A percentile compares a stretch with the other conserved stretches of the same genome.
Conservation (phyloP, 2,113 vertebrate species). For the Sminthopsis crassicaudata region DNA sequence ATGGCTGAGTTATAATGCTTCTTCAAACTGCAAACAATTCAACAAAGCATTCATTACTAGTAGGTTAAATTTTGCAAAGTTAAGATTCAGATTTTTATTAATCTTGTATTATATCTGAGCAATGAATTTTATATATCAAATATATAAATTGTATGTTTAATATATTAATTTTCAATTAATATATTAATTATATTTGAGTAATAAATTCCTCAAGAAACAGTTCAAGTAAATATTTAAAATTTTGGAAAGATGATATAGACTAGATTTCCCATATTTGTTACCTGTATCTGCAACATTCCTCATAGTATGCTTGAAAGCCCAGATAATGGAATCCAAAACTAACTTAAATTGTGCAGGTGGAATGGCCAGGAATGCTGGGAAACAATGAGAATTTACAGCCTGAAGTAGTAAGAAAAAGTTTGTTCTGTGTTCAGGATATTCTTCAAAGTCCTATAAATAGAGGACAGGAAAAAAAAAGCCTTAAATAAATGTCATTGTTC, state of each 20-base stretch:
- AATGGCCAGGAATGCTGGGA: conserved; percentile 98
- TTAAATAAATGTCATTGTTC: not conserved
- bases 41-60: not conserved
- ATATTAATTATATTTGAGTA: not conserved
- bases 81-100: not conserved
- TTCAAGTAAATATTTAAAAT: not conserved
- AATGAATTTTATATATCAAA: too few species aligned
- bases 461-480: not conserved
- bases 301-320: conserved; percentile 99
- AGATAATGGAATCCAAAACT: conserved; percentile 99
- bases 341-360: conserved; percentile 99
- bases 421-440: conserved; percentile 98
- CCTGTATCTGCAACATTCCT: conserved; percentile 99
- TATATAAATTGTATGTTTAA: too few species aligned
- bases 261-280: conserved; percentile 73
- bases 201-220: not conserved
- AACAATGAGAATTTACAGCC: conserved; percentile 99
- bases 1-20: not conserved
- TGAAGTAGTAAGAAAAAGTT: conserved; percentile 99
- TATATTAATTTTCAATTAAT: too few species aligned
- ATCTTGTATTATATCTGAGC: too few species aligned
- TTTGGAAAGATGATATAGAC: not conserved
- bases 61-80: not conserved
- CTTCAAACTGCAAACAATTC: not conserved
- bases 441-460: conserved; percentile 94